phyloP scores from a whole-genome alignment of 2,797 vertebrate species.

The Loris lydekkerianus region DNA sequence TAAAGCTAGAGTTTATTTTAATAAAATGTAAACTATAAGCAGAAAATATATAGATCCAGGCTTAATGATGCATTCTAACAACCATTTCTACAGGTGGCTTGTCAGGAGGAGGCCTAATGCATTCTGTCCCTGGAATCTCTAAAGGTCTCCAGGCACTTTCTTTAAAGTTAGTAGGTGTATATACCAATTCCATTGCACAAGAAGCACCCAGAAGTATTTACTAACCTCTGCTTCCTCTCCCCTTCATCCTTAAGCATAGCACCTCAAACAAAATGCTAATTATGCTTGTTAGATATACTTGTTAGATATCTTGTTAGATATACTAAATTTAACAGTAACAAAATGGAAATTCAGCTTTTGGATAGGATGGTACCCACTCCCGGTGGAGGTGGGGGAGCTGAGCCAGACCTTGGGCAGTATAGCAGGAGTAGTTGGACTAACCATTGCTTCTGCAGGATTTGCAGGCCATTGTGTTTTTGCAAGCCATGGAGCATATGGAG shows the following conservation, averaged over 20 bases:
- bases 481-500: not conserved
- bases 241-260: not conserved
- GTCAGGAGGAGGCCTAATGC: not conserved
- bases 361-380: no score
- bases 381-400: no score
- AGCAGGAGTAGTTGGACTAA: not conserved
- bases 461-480: not conserved
- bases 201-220: not conserved
- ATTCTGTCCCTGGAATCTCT: not conserved
- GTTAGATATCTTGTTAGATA: not conserved
- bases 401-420: not conserved
- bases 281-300: not conserved
- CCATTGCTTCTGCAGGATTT: not conserved
- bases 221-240: not conserved
- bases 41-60: not conserved
- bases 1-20: not conserved
- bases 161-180: not conserved
- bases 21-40: slow-evolving; percentile 42
- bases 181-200: not conserved
- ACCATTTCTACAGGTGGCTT: not conserved
- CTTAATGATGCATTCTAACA: not conserved
- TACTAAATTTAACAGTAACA: slow-evolving; percentile 1
- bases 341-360: not conserved
- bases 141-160: not conserved
- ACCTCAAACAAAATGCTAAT: not conserved